Base-by-base conservation (phyloP, 2,888 invertebrate species). In the Sicus ferrugineus region DNA sequence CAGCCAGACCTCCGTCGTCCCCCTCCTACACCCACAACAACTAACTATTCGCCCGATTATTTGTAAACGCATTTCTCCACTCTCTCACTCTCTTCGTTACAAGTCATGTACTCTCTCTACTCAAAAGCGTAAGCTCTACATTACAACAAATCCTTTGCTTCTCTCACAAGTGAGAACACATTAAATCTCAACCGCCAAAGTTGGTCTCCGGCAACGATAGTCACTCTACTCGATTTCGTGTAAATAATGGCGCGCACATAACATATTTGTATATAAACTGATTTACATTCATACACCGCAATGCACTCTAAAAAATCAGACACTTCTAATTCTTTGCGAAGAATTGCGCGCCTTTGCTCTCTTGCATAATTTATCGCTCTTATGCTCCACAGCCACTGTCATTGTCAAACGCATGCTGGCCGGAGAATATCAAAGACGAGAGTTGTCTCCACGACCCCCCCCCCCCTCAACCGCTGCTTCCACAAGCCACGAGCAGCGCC, bases 401-500 rank as follows among this genome's bases (percentile, higher is more conserved):
- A 78, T 75, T 78, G 78, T 78, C 77, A 77, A 73, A 69, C 70
- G 70, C 72, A 72, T 73, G 69, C 70, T 56, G 59, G 14, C 23
- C 61, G 28, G 23, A 4, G 54, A 54, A 23, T 16, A 26, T 3
- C 26, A 7, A 11, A 11, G 5, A 28, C 11, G 9, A 21, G 19
- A 19, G 46, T 14, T 16, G 6, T 46, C 46, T 4, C 6, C 14
- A 19, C 5, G n/a, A 46, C 46, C 46, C 4, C 38, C 46, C 5
- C 34, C 34, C 34, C 5, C 34, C 42, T 3, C 42, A 5, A 42
- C 16, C 3, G 11, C 16, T 42, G 42, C 42, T 42, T 14, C 16
- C 3, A 16, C 42, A 11, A 42, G 9, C 42, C 42, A 3, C 42
- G 11, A 38, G 38, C 54, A 14, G 26, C 54, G 9, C 14, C 26